Percentiles rank a stretch among this genome's conserved stretches.
Conservation (phyloP, 1,140 invertebrate genomes). For the Leptestheria dahalacensis region DNA sequence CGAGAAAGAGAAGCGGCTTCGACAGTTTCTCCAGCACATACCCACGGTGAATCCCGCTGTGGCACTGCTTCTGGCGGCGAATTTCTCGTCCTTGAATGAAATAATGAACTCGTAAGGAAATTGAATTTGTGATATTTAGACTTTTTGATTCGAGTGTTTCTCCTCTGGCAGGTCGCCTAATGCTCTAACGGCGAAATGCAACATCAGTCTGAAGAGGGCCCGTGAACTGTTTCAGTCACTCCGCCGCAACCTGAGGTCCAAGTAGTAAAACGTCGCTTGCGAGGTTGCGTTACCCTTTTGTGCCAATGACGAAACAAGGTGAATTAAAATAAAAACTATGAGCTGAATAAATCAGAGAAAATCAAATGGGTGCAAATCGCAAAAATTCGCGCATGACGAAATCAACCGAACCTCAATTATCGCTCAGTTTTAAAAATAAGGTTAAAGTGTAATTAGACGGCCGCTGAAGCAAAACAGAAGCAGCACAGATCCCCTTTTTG, state of each 20-base stretch:
- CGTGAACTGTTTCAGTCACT: not conserved
- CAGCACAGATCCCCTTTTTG: too few species aligned
- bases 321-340: too few species aligned
- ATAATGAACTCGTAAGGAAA: not conserved
- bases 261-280: not conserved
- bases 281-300: too few species aligned
- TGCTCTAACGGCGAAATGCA: not conserved
- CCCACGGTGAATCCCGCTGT: constrained; percentile 3
- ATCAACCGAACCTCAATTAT: too few species aligned
- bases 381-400: too few species aligned
- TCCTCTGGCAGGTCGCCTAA: not conserved
- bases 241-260: not conserved
- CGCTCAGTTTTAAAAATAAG: too few species aligned
- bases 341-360: too few species aligned
- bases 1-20: not conserved
- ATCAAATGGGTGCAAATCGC: too few species aligned
- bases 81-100: not conserved
- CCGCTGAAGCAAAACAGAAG: too few species aligned
- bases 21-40: constrained; percentile 5
- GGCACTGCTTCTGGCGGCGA: not conserved
- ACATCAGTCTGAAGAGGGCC: not conserved
- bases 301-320: too few species aligned
- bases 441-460: too few species aligned
- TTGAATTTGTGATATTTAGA: not conserved
- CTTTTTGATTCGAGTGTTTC: not conserved